Percentiles rank a stretch among this genome's conserved stretches.
Evolutionary conservation across 2,888 invertebrate genomes (phyloP).

Genomic region (Oscheius myriophilus): DNA sequence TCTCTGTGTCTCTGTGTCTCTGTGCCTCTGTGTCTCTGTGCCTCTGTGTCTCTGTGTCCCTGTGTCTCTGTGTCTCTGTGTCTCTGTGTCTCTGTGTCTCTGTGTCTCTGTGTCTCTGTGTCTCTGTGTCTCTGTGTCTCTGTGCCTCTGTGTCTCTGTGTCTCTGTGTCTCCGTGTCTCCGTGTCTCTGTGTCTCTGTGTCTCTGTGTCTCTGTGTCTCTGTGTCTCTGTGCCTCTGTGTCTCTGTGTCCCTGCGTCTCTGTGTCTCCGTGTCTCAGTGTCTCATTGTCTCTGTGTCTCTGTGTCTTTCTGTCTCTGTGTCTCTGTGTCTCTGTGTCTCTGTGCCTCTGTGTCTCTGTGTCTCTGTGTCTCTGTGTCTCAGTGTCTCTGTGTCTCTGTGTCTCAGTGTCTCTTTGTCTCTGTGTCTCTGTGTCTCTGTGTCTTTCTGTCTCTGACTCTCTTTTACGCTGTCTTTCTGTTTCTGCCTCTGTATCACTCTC

Average conservation of each 20-base stretch:
- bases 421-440: not conserved
- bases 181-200: not conserved
- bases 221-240: not conserved
- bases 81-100: no score
- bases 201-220: not conserved
- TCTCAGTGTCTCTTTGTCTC: slow-evolving; percentile 29
- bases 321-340: no score
- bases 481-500: no score
- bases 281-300: no score
- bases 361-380: slow-evolving; percentile 2
- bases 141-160: slow-evolving; percentile 22
- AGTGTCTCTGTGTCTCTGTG: slow-evolving; percentile 21
- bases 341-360: no score
- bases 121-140: slow-evolving; percentile 2
- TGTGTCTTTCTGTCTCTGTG: no score
- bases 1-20: not conserved
- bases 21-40: not conserved
- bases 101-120: no score
- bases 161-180: slow-evolving; percentile 30
- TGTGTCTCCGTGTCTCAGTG: slow-evolving; percentile 3
- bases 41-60: no score
- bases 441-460: not conserved
- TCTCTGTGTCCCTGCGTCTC: not conserved
- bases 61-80: no score
- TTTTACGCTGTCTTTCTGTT: not conserved